Percentiles rank a stretch among this genome's conserved stretches.
Conservation (phyloP, 2,797 vertebrate genomes). For the Cryptoblepharus egeriae region DNA sequence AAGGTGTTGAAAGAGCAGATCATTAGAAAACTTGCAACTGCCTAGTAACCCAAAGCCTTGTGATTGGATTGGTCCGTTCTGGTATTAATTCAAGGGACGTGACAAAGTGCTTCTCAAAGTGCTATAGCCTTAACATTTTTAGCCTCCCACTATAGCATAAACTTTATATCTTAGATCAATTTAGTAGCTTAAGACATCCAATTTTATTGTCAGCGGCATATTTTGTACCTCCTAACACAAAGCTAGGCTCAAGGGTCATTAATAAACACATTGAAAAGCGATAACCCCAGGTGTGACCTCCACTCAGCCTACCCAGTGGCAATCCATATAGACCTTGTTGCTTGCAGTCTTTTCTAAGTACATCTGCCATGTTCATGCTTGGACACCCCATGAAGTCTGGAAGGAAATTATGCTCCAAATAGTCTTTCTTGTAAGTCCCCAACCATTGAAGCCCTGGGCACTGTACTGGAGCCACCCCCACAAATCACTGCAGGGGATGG, state of each 20-base stretch:
- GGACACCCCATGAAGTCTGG: too few species aligned
- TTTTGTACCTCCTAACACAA: neutral
- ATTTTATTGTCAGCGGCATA: neutral
- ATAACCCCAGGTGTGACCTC: neutral
- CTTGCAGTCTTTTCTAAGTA: neutral
- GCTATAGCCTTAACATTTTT: neutral
- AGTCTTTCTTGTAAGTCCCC: too few species aligned
- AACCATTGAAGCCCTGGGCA: too few species aligned
- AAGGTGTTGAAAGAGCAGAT: too few species aligned
- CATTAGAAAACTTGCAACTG: too few species aligned
- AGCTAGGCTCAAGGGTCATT: slow-evolving; percentile 9
- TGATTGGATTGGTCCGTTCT: neutral
- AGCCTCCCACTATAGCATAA: neutral
- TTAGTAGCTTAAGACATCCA: slow-evolving; percentile 2
- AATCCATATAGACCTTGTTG: neutral
- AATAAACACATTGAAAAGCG: slow-evolving; percentile 8
- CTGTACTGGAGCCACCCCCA: too few species aligned
- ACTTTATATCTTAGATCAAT: slow-evolving; percentile 7
- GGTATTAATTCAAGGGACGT: neutral
- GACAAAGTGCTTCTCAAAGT: neutral
- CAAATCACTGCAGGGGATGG: too few species aligned
- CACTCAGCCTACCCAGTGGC: neutral
- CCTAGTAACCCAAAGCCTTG: neutral
- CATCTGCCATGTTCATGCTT: neutral
- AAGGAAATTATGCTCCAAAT: too few species aligned